Percentiles rank a stretch among this genome's conserved stretches.
Evolutionary conservation across 1,140 invertebrate species (phyloP).

Genomic region (Apocrypta bakeri): DNA sequence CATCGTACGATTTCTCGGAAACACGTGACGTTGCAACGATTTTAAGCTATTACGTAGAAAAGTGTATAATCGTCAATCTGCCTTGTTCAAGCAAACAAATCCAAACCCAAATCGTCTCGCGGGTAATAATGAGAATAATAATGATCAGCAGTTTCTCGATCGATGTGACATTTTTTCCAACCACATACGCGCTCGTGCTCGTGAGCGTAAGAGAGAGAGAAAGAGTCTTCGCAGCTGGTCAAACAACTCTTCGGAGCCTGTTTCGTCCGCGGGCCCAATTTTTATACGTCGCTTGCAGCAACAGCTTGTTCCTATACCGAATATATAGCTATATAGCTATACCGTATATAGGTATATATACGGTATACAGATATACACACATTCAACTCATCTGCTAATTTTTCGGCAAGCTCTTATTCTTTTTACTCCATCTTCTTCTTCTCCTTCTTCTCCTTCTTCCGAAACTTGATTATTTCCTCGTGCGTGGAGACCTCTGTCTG

Average conservation of each 20-base stretch:
- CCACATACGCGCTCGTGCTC: not conserved
- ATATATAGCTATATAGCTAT: not conserved
- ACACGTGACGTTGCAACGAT: too few species aligned
- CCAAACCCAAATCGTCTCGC: too few species aligned
- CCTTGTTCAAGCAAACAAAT: too few species aligned
- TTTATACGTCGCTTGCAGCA: constrained; percentile 3
- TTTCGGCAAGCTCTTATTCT: not conserved
- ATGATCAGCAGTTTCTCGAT: not conserved
- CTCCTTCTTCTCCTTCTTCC: not conserved
- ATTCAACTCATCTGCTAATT: not conserved
- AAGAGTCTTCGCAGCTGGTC: constrained; percentile 30
- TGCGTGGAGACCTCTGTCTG: too few species aligned
- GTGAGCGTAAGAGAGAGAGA: not conserved
- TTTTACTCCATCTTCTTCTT: not conserved
- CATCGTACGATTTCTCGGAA: too few species aligned
- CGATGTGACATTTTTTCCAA: not conserved
- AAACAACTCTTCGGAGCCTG: constrained; percentile 45
- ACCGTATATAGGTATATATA: not conserved
- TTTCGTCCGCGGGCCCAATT: constrained; percentile 38
- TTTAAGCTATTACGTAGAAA: too few species aligned
- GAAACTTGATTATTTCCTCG: not conserved
- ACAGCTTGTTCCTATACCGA: not conserved
- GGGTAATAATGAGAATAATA: not conserved
- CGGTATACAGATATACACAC: too few species aligned
- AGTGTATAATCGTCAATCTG: too few species aligned